Conservation (phyloP, 2,888 invertebrate species). For the Catocala nupta region DNA sequence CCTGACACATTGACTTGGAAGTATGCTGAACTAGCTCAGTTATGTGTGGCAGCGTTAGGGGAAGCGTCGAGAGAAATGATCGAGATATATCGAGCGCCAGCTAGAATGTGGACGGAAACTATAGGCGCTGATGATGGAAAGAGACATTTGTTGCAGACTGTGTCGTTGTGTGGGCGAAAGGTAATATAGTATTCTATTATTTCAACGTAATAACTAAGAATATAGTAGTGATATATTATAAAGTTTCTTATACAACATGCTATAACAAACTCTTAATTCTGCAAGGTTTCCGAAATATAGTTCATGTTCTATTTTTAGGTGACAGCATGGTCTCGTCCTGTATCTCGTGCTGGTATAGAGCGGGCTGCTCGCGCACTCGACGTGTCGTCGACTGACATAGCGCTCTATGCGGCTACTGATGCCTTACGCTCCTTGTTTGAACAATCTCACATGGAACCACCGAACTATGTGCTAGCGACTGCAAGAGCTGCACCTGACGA, state of each 20-base stretch:
- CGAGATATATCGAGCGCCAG: conserved; percentile 75
- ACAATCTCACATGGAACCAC: conserved; percentile 81
- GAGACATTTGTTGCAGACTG: conserved; percentile 87
- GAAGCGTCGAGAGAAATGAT: conserved; percentile 70
- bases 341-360: conserved; percentile 86
- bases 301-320: conserved; percentile 68
- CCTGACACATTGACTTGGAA: conserved; percentile 78
- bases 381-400: conserved; percentile 89
- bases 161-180: conserved; percentile 91
- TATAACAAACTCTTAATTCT: too few species aligned
- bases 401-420: conserved; percentile 88
- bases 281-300: too few species aligned
- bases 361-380: conserved; percentile 87
- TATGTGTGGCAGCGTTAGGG: conserved; percentile 70
- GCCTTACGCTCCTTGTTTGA: conserved; percentile 89
- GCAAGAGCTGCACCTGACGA: conserved; percentile 88
- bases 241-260: too few species aligned
- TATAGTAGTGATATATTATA: too few species aligned
- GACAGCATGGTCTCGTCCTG: conserved; percentile 90
- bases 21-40: conserved; percentile 75
- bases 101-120: conserved; percentile 85
- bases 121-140: conserved; percentile 86
- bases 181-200: conserved; percentile 47
- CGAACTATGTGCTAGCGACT: conserved; percentile 88
- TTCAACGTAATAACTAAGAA: too few species aligned